Evolutionary conservation across 2,797 vertebrate species (phyloP).

Genomic region (Synaphobranchus kaupii): DNA sequence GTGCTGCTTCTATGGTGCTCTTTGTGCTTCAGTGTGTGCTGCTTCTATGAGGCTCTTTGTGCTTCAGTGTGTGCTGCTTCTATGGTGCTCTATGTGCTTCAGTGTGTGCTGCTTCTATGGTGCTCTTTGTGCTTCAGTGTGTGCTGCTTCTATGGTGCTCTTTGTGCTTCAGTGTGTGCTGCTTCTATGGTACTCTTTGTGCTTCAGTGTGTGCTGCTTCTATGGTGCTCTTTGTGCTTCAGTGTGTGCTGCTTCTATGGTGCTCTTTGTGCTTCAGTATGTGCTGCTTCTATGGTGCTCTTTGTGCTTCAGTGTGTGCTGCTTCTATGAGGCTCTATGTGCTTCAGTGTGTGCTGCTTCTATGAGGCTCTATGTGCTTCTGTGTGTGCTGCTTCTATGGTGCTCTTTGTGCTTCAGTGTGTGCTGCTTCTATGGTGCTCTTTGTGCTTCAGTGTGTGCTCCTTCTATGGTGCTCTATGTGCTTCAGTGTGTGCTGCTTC

Average conservation of each 20-base stretch:
- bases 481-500: background rate
- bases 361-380: background rate
- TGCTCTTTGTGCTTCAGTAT: background rate
- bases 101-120: background rate
- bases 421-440: background rate
- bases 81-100: background rate
- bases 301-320: background rate
- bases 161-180: background rate
- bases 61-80: background rate
- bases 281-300: background rate
- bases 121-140: background rate
- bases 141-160: background rate
- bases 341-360: background rate
- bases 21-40: background rate
- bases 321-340: background rate
- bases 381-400: background rate
- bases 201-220: background rate
- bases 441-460: background rate
- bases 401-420: background rate
- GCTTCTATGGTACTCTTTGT: background rate
- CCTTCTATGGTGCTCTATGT: background rate
- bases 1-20: background rate
- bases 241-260: background rate
- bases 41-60: background rate
- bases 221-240: background rate